Evolutionary conservation across 2,888 invertebrate genomes (phyloP).

Genomic region (Adelognathus sp.): DNA sequence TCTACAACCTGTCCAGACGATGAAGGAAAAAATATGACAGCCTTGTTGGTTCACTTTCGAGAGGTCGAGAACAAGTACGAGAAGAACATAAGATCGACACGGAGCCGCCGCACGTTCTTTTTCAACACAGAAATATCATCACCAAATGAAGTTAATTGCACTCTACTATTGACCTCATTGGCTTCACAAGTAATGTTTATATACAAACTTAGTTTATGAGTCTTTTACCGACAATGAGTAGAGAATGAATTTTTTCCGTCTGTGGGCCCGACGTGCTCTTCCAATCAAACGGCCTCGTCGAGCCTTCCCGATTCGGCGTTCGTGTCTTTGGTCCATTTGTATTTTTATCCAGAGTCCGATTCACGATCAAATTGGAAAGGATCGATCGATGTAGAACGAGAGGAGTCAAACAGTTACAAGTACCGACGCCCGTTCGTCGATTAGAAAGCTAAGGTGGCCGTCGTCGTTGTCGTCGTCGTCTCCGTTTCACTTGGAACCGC

Average conservation of each 20-base stretch:
- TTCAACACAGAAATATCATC: no score
- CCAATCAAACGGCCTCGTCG: not conserved
- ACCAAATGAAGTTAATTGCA: no score
- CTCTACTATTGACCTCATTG: no score
- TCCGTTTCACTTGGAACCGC: conserved; percentile 67
- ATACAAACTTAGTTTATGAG: not conserved
- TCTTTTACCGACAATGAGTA: not conserved
- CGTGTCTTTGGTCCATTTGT: not conserved
- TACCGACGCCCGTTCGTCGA: conserved; percentile 61
- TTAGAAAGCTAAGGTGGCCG: conserved; percentile 73
- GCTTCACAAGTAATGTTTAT: no score
- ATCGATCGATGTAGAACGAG: conserved; percentile 7
- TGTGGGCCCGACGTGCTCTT: not conserved
- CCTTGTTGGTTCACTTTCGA: no score
- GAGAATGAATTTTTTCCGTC: not conserved
- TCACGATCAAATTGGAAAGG: conserved; percentile 50
- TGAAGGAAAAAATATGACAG: no score
- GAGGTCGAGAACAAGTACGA: no score
- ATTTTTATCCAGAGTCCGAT: conserved; percentile 30
- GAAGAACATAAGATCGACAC: no score
- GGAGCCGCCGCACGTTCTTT: no score
- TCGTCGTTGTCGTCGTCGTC: conserved; percentile 40
- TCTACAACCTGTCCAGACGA: no score
- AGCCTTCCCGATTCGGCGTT: conserved; percentile 6
- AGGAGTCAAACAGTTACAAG: not conserved